Base-by-base conservation (phyloP, 2,888 invertebrate species). In the Ptychoptera contaminata region DNA sequence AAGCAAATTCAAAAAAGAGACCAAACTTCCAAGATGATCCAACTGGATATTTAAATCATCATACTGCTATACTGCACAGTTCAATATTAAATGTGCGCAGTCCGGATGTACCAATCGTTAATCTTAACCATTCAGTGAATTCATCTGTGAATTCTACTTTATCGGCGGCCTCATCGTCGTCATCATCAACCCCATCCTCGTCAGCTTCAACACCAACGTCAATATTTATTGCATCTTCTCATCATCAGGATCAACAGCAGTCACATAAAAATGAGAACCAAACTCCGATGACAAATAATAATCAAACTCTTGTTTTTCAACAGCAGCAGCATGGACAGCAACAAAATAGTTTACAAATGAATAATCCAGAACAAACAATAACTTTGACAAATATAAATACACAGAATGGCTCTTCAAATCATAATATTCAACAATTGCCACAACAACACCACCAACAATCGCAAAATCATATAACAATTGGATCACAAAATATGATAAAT, bases 21-120 rank as follows among this genome's bases (percentile, higher is more conserved):
- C 86, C 86, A 2, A 88, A 88, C 31, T 91, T 90, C 59, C 78
- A 91, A 72, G 91, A 92, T 52, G 90, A 92, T 63, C 90, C 91
- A 0, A 84, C 81, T 56, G 91, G 88, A 2, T 92, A 88, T 65
- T 68, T 92, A 52, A 88, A 88, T 6, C 90, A 91, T 55, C 91
- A 92, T 62, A 90, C 91, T 0, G 85, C 84, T 30, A 63, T 91
- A 51, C 64, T 91, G 42, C 87, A 88, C 57, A 86, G 79, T 57
- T 87, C 82, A 9, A 86, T 84, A 64, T 79, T 79, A 46, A 64
- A 67, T 29, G 64, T 63, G 35, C 65, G 61, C 37, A 65, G 61
- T 51, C 61, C 65, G 9, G 64, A 63, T 38, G 43, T 45, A 15
- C 31, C 30, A 37, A 16, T 39, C 8, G 35, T 42, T 31, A 37